phyloP scores from a whole-genome alignment of 2,797 vertebrate species.

The Phoebastria nigripes region DNA sequence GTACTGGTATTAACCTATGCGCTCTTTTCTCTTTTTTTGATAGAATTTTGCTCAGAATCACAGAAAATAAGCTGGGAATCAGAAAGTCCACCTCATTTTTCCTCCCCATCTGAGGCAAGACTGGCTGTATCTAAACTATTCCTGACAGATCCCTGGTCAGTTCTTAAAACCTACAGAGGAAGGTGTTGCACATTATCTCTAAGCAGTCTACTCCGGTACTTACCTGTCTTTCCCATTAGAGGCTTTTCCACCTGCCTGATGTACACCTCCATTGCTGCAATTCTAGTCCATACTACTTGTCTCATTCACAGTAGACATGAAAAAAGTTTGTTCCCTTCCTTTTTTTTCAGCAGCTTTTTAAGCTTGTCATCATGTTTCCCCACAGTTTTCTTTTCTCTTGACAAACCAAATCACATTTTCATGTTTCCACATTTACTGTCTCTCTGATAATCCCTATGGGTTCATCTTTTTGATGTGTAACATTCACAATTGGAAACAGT shows the following conservation, averaged over 20 bases:
- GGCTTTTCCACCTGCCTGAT: neutral
- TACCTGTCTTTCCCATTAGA: neutral
- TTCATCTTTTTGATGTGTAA: neutral
- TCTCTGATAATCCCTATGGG: neutral
- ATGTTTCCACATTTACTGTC: neutral
- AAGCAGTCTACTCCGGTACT: neutral
- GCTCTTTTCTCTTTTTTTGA: neutral
- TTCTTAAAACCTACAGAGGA: neutral
- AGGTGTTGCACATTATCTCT: neutral
- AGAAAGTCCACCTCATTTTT: neutral
- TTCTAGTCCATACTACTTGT: neutral
- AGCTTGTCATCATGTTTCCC: neutral
- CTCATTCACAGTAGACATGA: neutral
- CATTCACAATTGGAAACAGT: neutral
- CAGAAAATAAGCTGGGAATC: neutral
- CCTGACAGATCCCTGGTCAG: neutral
- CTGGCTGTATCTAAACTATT: neutral
- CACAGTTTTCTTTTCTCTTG: neutral
- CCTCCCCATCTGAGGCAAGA: neutral
- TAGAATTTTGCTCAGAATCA: neutral
- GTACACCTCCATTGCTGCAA: neutral
- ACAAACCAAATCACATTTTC: neutral
- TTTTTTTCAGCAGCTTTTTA: neutral
- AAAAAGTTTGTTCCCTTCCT: neutral
- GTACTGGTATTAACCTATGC: neutral